Conservation (phyloP, 2,113 vertebrate species). For the Poeciliopsis occidentalis region DNA sequence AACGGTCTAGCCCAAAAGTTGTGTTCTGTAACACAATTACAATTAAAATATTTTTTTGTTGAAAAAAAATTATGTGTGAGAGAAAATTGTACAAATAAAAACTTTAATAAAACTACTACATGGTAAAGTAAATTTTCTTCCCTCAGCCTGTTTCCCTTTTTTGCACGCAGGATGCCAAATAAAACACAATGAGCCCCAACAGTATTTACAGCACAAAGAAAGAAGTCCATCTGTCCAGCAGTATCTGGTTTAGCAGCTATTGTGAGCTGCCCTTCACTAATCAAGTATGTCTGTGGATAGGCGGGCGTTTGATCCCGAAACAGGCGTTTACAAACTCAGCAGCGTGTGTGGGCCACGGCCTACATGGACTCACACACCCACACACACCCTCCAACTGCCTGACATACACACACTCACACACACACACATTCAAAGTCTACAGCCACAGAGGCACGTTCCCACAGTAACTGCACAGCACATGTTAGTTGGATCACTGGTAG, state of each 20-base stretch:
- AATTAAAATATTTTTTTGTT: no score
- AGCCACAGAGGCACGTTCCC: conserved; percentile 68
- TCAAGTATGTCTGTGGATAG: conserved; percentile 70
- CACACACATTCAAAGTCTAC: conserved; percentile 31
- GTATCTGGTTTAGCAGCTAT: conserved; percentile 27
- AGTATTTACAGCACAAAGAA: conserved; percentile 33
- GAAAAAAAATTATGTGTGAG: conserved; percentile 17
- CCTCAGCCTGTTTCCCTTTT: conserved; percentile 6
- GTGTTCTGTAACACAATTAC: conserved; percentile 28
- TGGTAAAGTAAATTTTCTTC: conserved; percentile 23
- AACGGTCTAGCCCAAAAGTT: conserved; percentile 29
- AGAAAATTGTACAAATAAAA: conserved; percentile 24
- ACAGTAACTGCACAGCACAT: conserved; percentile 65
- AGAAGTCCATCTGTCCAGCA: conserved; percentile 61
- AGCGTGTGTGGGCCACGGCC: conserved; percentile 72
- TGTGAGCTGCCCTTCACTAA: conserved; percentile 66
- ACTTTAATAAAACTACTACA: conserved; percentile 10
- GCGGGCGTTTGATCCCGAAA: conserved; percentile 69
- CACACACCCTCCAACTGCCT: conserved; percentile 9
- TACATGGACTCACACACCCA: conserved; percentile 19
- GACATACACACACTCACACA: conserved; percentile 8
- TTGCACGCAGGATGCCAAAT: conserved; percentile 22
- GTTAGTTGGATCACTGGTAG: conserved; percentile 62
- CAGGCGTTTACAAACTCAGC: conserved; percentile 67
- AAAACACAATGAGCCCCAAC: conserved; percentile 10